These are phyloP conservation scores for Helarctos malayanus DNA, from an alignment of 2,797 vertebrate species.

Conservation along the genomic window DNA sequence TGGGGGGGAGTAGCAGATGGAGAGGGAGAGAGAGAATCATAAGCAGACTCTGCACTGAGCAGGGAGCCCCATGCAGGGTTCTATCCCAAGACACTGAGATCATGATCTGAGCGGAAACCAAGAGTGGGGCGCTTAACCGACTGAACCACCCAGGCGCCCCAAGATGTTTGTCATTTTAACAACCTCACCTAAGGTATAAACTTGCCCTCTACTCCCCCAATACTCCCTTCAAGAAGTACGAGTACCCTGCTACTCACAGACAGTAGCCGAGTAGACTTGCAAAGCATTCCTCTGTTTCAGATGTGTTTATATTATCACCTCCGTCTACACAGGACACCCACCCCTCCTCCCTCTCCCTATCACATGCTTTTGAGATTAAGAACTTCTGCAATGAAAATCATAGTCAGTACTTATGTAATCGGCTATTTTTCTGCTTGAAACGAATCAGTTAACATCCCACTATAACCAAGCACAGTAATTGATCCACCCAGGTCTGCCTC, in stretches of 20 bases:
- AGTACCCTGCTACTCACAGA: background rate
- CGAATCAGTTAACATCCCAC: background rate
- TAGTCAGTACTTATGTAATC: background rate
- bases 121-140: background rate
- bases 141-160: background rate
- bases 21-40: background rate
- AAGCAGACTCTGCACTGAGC: background rate
- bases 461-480: background rate
- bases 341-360: background rate
- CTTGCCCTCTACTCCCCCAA: background rate
- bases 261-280: background rate
- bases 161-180: background rate
- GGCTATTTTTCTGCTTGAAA: conserved; percentile 2
- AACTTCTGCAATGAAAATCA: conserved; percentile 39
- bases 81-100: background rate
- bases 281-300: background rate
- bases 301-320: background rate
- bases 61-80: background rate
- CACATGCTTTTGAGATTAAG: background rate
- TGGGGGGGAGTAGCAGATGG: background rate
- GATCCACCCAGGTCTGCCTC: background rate
- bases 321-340: background rate
- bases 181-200: background rate
- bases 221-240: background rate
- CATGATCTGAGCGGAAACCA: background rate